Conservation (phyloP, 2,888 invertebrate species). For the Lepidocyrtoides sp. region DNA sequence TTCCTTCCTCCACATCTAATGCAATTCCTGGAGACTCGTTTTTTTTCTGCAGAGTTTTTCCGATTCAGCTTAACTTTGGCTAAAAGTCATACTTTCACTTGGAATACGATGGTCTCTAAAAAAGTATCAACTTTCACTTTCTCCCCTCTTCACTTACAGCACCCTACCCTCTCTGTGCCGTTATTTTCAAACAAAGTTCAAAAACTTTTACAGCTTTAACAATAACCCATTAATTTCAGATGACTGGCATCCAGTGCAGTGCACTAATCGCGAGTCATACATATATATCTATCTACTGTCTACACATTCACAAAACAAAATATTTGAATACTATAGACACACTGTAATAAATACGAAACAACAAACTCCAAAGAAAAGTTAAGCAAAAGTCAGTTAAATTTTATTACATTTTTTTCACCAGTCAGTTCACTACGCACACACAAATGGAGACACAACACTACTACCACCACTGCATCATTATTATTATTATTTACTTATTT, state of each 20-base stretch:
- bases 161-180: not conserved
- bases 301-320: not conserved
- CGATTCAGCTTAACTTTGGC: not conserved
- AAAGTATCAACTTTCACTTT: conserved; percentile 29
- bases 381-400: conserved; percentile 42
- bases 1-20: not conserved
- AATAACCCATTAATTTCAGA: conserved; percentile 51
- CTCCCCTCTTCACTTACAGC: not conserved
- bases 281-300: not conserved
- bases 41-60: not conserved
- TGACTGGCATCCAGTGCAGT: conserved; percentile 52
- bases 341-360: not conserved
- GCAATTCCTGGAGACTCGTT: not conserved
- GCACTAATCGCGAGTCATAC: not conserved
- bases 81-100: not conserved
- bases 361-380: not conserved
- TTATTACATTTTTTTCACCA: conserved; percentile 32
- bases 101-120: not conserved
- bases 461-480: not conserved
- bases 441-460: not conserved
- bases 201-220: conserved; percentile 40
- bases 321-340: not conserved
- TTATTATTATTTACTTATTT: not conserved
- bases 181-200: conserved; percentile 29
- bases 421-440: not conserved